Conservation (phyloP, 2,797 vertebrate species). For the Psittacula echo region DNA sequence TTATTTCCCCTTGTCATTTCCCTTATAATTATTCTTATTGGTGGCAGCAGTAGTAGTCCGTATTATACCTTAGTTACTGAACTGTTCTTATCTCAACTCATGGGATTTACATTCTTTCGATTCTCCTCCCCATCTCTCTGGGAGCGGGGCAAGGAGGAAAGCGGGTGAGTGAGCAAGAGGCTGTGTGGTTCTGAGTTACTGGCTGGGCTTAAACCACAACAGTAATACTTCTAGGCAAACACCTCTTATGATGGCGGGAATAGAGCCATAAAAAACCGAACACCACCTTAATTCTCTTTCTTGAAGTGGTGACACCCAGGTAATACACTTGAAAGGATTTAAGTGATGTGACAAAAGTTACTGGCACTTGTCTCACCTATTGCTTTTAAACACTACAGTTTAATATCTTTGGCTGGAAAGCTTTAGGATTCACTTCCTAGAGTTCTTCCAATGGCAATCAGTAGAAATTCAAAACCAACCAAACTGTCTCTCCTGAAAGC, state of each 20-base stretch:
- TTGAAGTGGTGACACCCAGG: background rate
- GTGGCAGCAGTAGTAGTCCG: background rate
- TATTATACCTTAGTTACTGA: background rate
- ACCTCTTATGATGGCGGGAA: background rate
- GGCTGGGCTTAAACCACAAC: background rate
- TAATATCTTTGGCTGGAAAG: constrained; percentile 10
- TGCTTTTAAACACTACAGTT: background rate
- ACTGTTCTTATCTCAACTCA: background rate
- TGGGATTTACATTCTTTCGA: background rate
- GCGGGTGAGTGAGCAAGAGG: background rate
- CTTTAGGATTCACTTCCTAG: background rate
- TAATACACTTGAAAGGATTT: background rate
- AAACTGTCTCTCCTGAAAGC: background rate
- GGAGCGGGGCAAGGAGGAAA: background rate
- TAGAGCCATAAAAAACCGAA: background rate
- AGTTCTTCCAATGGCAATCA: background rate
- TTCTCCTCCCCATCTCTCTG: background rate
- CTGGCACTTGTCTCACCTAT: background rate
- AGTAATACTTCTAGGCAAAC: background rate
- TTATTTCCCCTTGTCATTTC: background rate
- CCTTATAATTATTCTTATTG: background rate
- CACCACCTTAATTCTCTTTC: background rate
- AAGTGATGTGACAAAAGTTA: background rate
- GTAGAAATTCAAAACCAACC: background rate
- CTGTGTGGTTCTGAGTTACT: background rate